Conservation (phyloP, 2,888 invertebrate genomes). For the Camptogramma bilineatum region DNA sequence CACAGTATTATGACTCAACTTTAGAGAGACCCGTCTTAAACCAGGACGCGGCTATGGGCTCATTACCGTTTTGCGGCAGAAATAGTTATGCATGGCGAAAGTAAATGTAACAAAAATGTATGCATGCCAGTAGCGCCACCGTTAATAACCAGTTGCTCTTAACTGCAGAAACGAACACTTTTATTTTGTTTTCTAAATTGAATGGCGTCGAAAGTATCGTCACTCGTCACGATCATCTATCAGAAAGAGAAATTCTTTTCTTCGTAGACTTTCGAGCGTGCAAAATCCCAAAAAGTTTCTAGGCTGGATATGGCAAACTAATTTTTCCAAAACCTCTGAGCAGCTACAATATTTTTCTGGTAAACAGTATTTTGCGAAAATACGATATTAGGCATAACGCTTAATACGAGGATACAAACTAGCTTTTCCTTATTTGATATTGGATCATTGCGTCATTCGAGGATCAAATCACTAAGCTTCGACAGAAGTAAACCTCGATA, state of each 20-base stretch:
- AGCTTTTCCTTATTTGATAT: slow-evolving; percentile 21
- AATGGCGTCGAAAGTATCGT: slow-evolving; percentile 56
- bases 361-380: background rate
- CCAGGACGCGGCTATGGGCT: slow-evolving; percentile 16
- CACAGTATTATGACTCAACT: slow-evolving; percentile 8
- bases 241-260: slow-evolving; percentile 57
- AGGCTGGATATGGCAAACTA: slow-evolving; percentile 25
- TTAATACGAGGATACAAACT: background rate
- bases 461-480: slow-evolving; percentile 3
- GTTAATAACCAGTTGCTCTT: slow-evolving; percentile 36
- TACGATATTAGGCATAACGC: background rate
- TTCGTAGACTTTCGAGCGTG: slow-evolving; percentile 54
- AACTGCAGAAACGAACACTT: slow-evolving; percentile 42
- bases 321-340: slow-evolving; percentile 20
- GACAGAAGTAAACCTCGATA: slow-evolving; percentile 2
- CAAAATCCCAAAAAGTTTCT: slow-evolving; percentile 43
- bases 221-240: slow-evolving; percentile 59
- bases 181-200: slow-evolving; percentile 49
- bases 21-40: slow-evolving; percentile 18
- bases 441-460: slow-evolving; percentile 8
- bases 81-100: slow-evolving; percentile 31
- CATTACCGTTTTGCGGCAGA: slow-evolving; percentile 18
- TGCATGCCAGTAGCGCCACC: slow-evolving; percentile 32
- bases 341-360: background rate
- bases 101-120: slow-evolving; percentile 33